Conservation (phyloP, 1,140 invertebrate species). For the Platorchestia sp. region DNA sequence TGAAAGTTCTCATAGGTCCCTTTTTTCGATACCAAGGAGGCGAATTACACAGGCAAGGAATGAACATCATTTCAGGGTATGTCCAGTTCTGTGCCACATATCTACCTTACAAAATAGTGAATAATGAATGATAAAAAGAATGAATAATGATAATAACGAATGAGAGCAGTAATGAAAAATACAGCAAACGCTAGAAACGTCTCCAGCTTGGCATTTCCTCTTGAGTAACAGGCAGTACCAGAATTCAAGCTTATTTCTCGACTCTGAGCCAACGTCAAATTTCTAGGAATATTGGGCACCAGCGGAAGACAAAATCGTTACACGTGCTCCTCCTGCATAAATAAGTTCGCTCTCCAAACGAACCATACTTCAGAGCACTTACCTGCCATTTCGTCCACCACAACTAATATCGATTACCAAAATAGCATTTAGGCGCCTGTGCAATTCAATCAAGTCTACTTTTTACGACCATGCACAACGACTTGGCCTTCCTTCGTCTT, state of each 20-base stretch:
- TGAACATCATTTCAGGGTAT: too few species aligned
- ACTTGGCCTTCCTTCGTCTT: too few species aligned
- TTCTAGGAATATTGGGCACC: background rate
- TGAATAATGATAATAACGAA: background rate
- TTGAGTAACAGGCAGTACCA: background rate
- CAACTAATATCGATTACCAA: background rate
- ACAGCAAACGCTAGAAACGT: background rate
- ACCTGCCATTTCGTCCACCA: background rate
- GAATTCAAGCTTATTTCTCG: background rate
- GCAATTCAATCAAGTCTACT: too few species aligned
- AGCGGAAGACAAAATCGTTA: background rate
- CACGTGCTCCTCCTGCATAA: background rate
- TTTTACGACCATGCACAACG: too few species aligned
- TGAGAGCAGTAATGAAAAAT: background rate
- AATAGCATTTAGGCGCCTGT: too few species aligned
- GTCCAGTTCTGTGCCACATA: too few species aligned
- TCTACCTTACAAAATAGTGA: too few species aligned
- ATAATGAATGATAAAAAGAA: too few species aligned
- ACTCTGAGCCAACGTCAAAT: background rate
- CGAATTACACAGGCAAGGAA: too few species aligned
- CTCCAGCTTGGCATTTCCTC: background rate
- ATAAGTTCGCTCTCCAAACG: background rate
- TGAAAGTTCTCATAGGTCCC: too few species aligned
- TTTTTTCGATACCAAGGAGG: too few species aligned
- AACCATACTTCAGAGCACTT: background rate